Base-by-base conservation (phyloP, 2,888 invertebrate genomes). In the Oegoconia quadripuncta region DNA sequence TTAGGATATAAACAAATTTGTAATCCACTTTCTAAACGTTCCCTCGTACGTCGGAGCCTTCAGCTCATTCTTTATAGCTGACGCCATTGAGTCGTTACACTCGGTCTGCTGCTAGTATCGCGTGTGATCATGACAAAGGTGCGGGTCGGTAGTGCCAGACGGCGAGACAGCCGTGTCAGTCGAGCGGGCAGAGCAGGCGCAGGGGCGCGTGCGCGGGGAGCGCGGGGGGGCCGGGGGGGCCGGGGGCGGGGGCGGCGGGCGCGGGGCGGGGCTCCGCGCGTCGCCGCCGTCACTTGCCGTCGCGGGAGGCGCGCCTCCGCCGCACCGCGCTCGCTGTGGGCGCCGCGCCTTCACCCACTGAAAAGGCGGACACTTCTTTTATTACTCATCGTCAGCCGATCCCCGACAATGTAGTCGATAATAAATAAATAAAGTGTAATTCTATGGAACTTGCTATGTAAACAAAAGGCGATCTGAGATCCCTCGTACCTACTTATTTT, bases 241-340 rank as follows among this genome's bases (percentile, higher is more conserved):
- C 37, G 48, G 17, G 50, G 39, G 30, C 42, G 31, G 39, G 51
- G 46, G 34, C 46, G 46, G 45, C 46, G 44, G 50, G 49, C 74
- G 71, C 75, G 68, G 77, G 78, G 72, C 70, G 70, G 74, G 76
- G 78, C 74, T 77, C 86, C 88, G 88, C 80, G 79, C 78, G 82
- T 68, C 80, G 88, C 90, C 86, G 79, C 77, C 89, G 91, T 93
- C 93, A 93, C 92, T 93, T 93, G 88, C 90, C 91, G 84, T 92
- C 92, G 75, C 92, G 91, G 49, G 92, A 92, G 56, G 89, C 88
- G 69, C 93, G 90, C 70, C 92, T 89, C 64, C 92, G 87, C 56
- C 90, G 87, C 46, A 66, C 73, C 44, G 63, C 71, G 49, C 75
- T 77, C 39, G 66, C 50, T 25, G 61, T 55, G 39, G 60, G 54